These are phyloP conservation scores for Standfussiana lucernea DNA, from an alignment of 2,888 invertebrate species.

Conservation along the genomic window DNA sequence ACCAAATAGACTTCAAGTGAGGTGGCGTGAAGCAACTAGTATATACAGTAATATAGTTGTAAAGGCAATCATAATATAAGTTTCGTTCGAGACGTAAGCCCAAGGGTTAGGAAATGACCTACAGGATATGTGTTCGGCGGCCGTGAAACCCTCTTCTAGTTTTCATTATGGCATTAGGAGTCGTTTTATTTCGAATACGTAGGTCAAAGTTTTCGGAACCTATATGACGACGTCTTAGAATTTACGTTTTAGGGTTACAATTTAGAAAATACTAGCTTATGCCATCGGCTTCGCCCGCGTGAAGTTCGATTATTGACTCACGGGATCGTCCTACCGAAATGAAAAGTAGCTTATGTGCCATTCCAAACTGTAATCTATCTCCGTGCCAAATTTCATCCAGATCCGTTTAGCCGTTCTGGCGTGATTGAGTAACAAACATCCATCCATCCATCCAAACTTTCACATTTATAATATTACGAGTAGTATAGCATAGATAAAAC, in stretches of 20 bases:
- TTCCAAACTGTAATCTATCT: too few species aligned
- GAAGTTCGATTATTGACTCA: too few species aligned
- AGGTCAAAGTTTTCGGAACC: slow-evolving; percentile 12
- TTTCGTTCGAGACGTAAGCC: slow-evolving; percentile 28
- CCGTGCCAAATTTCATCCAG: too few species aligned
- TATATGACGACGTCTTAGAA: slow-evolving; percentile 18
- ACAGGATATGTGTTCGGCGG: slow-evolving; percentile 45
- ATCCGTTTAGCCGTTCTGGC: too few species aligned
- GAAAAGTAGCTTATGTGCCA: too few species aligned
- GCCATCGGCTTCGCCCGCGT: too few species aligned
- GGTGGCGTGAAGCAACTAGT: slow-evolving; percentile 33
- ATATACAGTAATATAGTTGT: slow-evolving; percentile 36
- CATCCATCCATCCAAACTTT: too few species aligned
- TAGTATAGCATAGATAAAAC: too few species aligned
- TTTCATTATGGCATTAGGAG: slow-evolving; percentile 36
- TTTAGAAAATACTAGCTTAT: background rate
- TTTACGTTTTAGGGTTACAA: slow-evolving; percentile 19
- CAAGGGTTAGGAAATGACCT: slow-evolving; percentile 54
- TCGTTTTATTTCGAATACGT: slow-evolving; percentile 45
- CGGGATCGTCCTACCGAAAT: too few species aligned
- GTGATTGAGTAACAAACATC: too few species aligned
- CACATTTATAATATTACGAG: too few species aligned
- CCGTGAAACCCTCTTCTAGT: slow-evolving; percentile 49
- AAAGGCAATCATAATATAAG: slow-evolving; percentile 37
- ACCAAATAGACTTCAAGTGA: background rate